These are phyloP conservation scores for Hoplias malabaricus DNA, from an alignment of 2,113 vertebrate species.

Conservation along the genomic window DNA sequence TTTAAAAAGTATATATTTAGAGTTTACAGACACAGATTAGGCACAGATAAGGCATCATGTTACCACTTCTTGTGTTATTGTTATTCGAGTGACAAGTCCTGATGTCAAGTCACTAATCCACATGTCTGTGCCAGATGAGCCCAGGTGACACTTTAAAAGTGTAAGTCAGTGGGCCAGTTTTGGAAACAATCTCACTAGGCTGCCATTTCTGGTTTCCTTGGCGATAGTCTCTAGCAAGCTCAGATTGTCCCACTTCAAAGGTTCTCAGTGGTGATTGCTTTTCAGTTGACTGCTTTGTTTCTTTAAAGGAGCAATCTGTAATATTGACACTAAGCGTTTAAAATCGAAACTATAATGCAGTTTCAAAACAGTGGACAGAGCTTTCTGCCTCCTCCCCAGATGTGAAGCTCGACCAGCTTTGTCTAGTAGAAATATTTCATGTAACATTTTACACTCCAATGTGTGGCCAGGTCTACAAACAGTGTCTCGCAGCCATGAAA, in stretches of 20 bases:
- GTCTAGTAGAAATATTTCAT: slow-evolving; percentile 30
- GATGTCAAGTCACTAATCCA: slow-evolving; percentile 24
- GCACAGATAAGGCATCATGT: too few relatives aligned
- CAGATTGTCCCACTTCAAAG: slow-evolving; percentile 20
- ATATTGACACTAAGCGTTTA: too few relatives aligned
- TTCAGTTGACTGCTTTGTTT: not conserved
- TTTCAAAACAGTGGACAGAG: too few relatives aligned
- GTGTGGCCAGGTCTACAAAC: too few relatives aligned
- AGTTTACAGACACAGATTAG: too few relatives aligned
- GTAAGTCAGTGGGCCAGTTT: slow-evolving; percentile 19
- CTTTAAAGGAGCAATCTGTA: too few relatives aligned
- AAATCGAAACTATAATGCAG: too few relatives aligned
- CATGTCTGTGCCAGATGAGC: slow-evolving; percentile 17
- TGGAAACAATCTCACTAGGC: slow-evolving; percentile 18
- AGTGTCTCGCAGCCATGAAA: too few relatives aligned
- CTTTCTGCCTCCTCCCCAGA: too few relatives aligned
- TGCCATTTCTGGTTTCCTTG: slow-evolving; percentile 21
- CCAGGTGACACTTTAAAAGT: slow-evolving; percentile 21
- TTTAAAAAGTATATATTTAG: too few relatives aligned
- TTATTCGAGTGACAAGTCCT: not conserved
- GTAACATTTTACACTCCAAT: too few relatives aligned
- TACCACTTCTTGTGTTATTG: not conserved
- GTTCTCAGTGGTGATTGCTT: slow-evolving; percentile 12
- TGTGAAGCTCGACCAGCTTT: not conserved
- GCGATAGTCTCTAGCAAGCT: slow-evolving; percentile 30